phyloP scores from a whole-genome alignment of 1,140 invertebrate genomes.

The Sycophila sp. region DNA sequence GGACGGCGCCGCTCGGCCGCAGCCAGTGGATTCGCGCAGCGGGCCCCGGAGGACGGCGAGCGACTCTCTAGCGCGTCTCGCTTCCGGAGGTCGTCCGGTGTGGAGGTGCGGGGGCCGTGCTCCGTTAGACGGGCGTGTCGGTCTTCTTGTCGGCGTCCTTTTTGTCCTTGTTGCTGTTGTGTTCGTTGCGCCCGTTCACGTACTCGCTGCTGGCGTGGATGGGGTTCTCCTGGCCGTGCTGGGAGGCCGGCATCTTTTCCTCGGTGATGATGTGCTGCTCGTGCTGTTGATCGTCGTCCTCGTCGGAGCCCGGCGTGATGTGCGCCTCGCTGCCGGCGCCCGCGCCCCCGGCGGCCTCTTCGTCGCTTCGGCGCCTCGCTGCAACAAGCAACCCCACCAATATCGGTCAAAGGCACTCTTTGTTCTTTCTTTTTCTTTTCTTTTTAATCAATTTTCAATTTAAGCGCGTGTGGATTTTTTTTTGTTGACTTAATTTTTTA shows the following conservation, averaged over 20 bases:
- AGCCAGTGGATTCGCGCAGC: background rate
- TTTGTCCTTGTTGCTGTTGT: slow-evolving; percentile 61
- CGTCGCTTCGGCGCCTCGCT: slow-evolving; percentile 65
- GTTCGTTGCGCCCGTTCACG: slow-evolving; percentile 61
- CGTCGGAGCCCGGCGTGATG: slow-evolving; percentile 63
- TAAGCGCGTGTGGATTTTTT: slow-evolving; percentile 39
- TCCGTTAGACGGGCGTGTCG: slow-evolving; percentile 62
- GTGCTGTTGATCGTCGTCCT: slow-evolving; percentile 59
- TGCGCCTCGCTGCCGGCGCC: slow-evolving; percentile 64
- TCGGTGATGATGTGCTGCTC: slow-evolving; percentile 60
- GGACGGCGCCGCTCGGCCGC: slow-evolving; percentile 31
- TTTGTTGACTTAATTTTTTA: slow-evolving; percentile 1
- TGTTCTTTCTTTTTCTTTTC: slow-evolving; percentile 16
- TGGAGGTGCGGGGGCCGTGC: background rate
- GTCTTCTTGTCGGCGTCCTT: slow-evolving; percentile 62
- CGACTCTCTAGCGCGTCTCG: too few relatives aligned
- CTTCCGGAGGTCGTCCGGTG: too few relatives aligned
- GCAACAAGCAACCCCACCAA: slow-evolving; percentile 66
- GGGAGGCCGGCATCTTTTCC: slow-evolving; percentile 54
- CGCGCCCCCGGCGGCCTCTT: slow-evolving; percentile 62
- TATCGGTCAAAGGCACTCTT: slow-evolving; percentile 65
- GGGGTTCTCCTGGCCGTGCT: slow-evolving; percentile 63
- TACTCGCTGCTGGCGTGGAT: slow-evolving; percentile 64
- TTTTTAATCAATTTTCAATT: too few relatives aligned
- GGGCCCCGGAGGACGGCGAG: too few relatives aligned